Conservation (phyloP, 2,888 invertebrate species). For the Xylota segnis region DNA sequence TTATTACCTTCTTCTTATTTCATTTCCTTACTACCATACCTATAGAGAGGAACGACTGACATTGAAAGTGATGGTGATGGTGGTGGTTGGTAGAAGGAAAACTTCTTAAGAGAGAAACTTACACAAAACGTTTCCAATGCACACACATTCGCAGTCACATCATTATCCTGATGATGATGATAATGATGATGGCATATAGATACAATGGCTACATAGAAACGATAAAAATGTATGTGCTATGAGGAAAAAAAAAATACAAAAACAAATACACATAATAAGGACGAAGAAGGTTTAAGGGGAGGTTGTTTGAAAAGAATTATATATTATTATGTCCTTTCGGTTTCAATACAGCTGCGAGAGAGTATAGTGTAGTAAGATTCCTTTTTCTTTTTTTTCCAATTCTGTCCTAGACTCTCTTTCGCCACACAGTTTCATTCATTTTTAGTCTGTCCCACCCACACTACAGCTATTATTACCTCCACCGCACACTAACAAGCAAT, state of each 20-base stretch:
- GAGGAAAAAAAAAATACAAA: constrained; percentile 31
- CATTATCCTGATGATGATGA: constrained; percentile 61
- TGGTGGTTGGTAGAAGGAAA: constrained; percentile 46
- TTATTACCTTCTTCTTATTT: constrained; percentile 61
- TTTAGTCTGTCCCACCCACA: constrained; percentile 69
- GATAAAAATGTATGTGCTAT: constrained; percentile 57
- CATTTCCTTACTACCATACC: constrained; percentile 47
- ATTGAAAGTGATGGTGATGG: constrained; percentile 46
- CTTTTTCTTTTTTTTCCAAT: constrained; percentile 27
- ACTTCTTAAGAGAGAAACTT: constrained; percentile 74
- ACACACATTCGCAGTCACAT: constrained; percentile 67
- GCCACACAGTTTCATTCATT: constrained; percentile 68
- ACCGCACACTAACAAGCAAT: constrained; percentile 49
- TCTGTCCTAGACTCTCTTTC: constrained; percentile 54
- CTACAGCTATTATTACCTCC: constrained; percentile 59
- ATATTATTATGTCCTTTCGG: constrained; percentile 74
- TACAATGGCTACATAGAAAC: constrained; percentile 62
- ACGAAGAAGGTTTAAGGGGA: constrained; percentile 30
- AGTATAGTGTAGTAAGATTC: constrained; percentile 4
- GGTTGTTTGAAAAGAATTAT: constrained; percentile 56
- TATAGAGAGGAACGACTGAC: constrained; percentile 38
- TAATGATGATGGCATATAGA: constrained; percentile 66
- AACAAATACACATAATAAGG: constrained; percentile 47
- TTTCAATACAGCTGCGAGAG: constrained; percentile 52
- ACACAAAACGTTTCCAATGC: constrained; percentile 72